These are phyloP conservation scores for Gobiocypris rarus DNA, from an alignment of 2,113 vertebrate species.

Conservation along the genomic window DNA sequence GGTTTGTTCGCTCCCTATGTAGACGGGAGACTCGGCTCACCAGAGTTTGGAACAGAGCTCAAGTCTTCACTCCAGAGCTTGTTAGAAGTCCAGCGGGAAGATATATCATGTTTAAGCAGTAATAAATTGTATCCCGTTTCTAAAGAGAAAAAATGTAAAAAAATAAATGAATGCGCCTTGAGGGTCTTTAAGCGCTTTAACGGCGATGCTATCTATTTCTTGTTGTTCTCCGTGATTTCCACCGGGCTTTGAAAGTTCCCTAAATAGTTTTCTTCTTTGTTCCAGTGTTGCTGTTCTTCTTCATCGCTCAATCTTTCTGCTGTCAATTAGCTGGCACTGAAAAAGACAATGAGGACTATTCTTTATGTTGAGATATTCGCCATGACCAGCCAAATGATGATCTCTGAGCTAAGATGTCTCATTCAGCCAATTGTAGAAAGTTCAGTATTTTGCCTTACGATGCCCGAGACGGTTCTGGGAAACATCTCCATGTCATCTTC, in stretches of 20 bases:
- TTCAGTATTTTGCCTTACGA: not conserved
- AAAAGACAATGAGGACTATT: not conserved
- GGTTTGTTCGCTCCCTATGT: too few relatives aligned
- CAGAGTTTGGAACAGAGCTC: not conserved
- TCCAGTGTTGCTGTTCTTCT: not conserved
- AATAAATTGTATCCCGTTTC: not conserved
- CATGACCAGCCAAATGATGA: not conserved
- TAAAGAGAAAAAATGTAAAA: not conserved
- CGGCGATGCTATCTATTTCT: not conserved
- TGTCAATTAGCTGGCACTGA: not conserved
- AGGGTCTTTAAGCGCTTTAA: not conserved
- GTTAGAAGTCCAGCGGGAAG: not conserved
- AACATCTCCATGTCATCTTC: not conserved
- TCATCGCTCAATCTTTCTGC: not conserved
- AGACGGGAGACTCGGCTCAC: not conserved
- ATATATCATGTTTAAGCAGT: not conserved
- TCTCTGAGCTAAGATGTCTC: not conserved
- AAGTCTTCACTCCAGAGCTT: not conserved
- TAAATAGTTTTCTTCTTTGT: not conserved
- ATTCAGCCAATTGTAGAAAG: not conserved
- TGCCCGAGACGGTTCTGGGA: not conserved
- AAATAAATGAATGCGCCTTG: not conserved
- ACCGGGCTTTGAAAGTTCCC: constrained; percentile 9
- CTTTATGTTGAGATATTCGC: not conserved
- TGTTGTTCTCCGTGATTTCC: not conserved